Evolutionary conservation across 1,140 invertebrate species (phyloP).

Genomic region (Euwallacea fornicatus): DNA sequence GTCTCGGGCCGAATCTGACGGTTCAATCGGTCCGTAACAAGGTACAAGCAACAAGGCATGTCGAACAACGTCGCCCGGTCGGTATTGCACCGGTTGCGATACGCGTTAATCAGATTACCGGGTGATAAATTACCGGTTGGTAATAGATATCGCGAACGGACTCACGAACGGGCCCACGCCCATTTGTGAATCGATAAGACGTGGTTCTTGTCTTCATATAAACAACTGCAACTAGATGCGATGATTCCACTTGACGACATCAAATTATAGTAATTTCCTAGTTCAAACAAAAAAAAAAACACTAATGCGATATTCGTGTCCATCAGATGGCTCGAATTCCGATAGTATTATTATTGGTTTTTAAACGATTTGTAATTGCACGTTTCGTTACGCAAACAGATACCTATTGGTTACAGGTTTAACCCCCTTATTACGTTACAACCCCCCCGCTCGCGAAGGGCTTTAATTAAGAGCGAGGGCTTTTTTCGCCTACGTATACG

Average conservation of each 20-base stretch:
- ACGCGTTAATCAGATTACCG: constrained; percentile 33
- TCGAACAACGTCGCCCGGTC: constrained; percentile 24
- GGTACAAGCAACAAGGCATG: constrained; percentile 34
- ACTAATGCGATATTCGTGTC: constrained; percentile 3
- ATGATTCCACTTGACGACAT: constrained; percentile 2
- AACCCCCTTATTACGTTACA: neutral
- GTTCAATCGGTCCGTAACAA: constrained; percentile 34
- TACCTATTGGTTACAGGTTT: neutral
- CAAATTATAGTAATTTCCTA: neutral
- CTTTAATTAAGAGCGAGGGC: neutral
- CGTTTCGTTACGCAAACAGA: neutral
- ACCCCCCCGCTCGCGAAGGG: neutral
- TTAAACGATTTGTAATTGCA: constrained; percentile 5
- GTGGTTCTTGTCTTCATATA: constrained; percentile 5
- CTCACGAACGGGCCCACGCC: constrained; percentile 30
- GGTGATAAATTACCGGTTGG: constrained; percentile 28
- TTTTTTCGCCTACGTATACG: constrained; percentile 4
- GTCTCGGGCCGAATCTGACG: constrained; percentile 13
- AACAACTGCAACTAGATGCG: neutral
- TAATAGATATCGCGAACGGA: constrained; percentile 33
- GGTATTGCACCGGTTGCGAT: constrained; percentile 37
- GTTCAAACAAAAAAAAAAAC: neutral
- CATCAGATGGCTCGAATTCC: neutral
- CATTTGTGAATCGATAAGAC: constrained; percentile 1
- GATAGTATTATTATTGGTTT: constrained; percentile 2